Evolutionary conservation across 2,113 vertebrate genomes (phyloP).

Genomic region (Capreolus pygargus): DNA sequence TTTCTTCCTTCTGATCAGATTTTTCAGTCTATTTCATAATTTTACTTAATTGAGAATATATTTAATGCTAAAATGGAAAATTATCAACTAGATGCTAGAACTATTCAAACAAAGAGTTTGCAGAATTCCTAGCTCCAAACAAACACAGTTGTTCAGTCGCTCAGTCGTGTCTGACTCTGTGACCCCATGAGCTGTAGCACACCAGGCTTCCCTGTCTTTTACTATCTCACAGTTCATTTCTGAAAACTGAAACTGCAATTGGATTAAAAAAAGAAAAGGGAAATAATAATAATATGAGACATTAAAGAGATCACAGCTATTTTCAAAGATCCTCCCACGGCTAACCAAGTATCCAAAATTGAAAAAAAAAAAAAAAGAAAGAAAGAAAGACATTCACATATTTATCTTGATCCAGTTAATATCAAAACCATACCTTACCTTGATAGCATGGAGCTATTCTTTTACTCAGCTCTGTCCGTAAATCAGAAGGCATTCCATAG

Average conservation of each 20-base stretch:
- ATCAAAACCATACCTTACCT: slow-evolving; percentile 81
- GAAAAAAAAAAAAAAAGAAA: neutral
- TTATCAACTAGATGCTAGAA: neutral
- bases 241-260: neutral
- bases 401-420: neutral
- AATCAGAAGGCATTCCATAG: slow-evolving; percentile 86
- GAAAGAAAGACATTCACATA: neutral
- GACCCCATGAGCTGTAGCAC: neutral
- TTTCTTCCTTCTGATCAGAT: neutral
- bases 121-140: neutral
- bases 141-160: neutral
- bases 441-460: slow-evolving; percentile 90
- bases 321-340: neutral
- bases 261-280: neutral
- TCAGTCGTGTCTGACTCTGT: neutral
- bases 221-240: neutral
- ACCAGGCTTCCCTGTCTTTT: neutral
- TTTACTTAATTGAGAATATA: neutral
- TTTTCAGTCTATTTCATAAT: neutral
- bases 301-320: neutral
- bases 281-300: neutral
- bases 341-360: neutral
- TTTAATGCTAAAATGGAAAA: neutral
- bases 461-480: slow-evolving; percentile 77
- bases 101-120: neutral